A percentile compares a stretch with the other conserved stretches of the same genome.
These are phyloP conservation scores for Meriones unguiculatus DNA, from an alignment of 2,113 vertebrate species.

Conservation along the genomic window DNA sequence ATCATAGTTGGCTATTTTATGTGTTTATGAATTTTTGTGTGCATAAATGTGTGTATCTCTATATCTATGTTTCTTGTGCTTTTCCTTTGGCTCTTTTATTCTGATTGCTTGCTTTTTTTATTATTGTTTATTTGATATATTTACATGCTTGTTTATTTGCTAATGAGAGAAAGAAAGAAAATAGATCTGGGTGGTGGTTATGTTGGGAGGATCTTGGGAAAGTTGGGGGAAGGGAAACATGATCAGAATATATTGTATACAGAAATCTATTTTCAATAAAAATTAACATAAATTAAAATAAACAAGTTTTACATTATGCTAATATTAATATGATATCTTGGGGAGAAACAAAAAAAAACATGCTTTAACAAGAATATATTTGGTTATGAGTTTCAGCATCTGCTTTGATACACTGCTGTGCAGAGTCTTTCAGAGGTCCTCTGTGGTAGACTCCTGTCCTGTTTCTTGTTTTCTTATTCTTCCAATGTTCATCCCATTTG, in stretches of 20 bases:
- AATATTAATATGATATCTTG: no score
- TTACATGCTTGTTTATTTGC: background rate
- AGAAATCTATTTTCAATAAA: background rate
- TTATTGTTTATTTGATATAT: background rate
- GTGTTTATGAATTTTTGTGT: background rate
- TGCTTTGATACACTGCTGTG: no score
- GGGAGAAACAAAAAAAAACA: no score
- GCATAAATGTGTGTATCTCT: background rate
- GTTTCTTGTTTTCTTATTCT: no score
- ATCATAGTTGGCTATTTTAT: background rate
- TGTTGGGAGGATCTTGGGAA: fast-evolving
- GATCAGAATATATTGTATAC: no score
- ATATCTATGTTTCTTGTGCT: background rate
- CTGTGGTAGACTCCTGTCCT: no score
- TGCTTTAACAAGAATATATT: no score
- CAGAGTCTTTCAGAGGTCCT: no score
- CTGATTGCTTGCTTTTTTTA: background rate
- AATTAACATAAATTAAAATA: background rate
- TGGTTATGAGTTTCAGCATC: no score
- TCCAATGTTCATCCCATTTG: no score
- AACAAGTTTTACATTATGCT: background rate
- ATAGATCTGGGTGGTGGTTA: background rate
- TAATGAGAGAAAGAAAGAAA: background rate
- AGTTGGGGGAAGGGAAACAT: no score
- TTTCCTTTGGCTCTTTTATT: background rate